A percentile compares a stretch with the other conserved stretches of the same genome.
Evolutionary conservation across 2,888 invertebrate genomes (phyloP).

Genomic region (Callyntrura sp.): DNA sequence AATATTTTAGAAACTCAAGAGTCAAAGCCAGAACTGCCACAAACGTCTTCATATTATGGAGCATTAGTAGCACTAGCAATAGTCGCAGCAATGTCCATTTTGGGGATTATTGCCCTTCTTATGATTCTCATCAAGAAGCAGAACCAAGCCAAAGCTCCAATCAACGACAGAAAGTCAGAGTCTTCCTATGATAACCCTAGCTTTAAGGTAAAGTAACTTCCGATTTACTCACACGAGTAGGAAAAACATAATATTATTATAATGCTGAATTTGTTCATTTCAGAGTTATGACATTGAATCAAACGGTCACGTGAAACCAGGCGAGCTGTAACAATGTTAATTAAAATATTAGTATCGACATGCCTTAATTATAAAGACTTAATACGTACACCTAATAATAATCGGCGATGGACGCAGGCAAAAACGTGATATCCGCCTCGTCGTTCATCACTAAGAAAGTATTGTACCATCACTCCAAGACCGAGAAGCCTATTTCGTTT

Average conservation of each 20-base stretch:
- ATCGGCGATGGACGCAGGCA: constrained; percentile 21
- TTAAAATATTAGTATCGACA: neutral
- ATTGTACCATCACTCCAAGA: constrained; percentile 40
- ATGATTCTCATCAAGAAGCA: constrained; percentile 92
- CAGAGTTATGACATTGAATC: constrained; percentile 84
- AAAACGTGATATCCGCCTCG: constrained; percentile 17
- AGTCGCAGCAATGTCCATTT: constrained; percentile 93
- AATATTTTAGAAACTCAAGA: constrained; percentile 61
- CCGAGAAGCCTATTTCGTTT: constrained; percentile 11
- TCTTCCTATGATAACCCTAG: constrained; percentile 97
- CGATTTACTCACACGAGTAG: neutral
- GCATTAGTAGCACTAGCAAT: constrained; percentile 95
- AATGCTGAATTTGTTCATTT: constrained; percentile 22
- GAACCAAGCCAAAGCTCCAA: constrained; percentile 91
- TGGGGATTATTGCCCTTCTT: constrained; percentile 92
- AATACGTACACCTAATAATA: neutral
- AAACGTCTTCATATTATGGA: constrained; percentile 92
- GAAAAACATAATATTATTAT: neutral
- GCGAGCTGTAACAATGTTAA: constrained; percentile 79
- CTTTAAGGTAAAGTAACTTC: constrained; percentile 90
- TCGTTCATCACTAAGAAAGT: constrained; percentile 27
- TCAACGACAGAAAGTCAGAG: constrained; percentile 92
- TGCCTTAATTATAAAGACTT: constrained; percentile 44
- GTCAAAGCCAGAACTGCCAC: constrained; percentile 84
- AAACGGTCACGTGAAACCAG: constrained; percentile 83